A percentile compares a stretch with the other conserved stretches of the same genome.
phyloP scores from a whole-genome alignment of 1,140 invertebrate genomes.

The Drosophila pandora region DNA sequence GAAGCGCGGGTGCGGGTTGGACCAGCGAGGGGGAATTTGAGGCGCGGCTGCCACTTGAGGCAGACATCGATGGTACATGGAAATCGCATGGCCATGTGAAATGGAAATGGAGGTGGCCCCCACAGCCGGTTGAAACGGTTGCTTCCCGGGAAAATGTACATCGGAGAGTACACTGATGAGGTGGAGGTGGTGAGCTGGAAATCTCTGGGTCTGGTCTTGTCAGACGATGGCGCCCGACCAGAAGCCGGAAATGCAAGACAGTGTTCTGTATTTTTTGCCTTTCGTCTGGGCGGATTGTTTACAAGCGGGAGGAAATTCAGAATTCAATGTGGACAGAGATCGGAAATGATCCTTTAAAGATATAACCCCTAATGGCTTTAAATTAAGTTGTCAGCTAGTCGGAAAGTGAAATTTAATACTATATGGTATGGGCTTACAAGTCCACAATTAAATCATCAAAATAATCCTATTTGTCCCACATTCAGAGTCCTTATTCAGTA shows the following conservation, averaged over 20 bases:
- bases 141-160: constrained; percentile 61
- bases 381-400: background rate
- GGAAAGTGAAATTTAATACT: background rate
- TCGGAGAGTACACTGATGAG: constrained; percentile 44
- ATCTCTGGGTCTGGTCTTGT: constrained; percentile 30
- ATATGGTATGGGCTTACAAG: background rate
- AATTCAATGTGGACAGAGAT: constrained; percentile 10
- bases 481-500: background rate
- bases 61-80: constrained; percentile 65
- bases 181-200: constrained; percentile 22
- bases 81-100: constrained; percentile 78
- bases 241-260: constrained; percentile 71
- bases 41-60: constrained; percentile 70
- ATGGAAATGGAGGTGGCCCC: constrained; percentile 43
- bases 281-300: constrained; percentile 63
- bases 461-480: background rate
- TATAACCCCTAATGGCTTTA: constrained; percentile 1
- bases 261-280: constrained; percentile 49
- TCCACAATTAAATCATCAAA: background rate
- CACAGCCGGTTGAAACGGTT: background rate
- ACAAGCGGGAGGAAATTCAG: constrained; percentile 44
- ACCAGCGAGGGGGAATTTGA: background rate
- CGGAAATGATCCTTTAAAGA: constrained; percentile 4
- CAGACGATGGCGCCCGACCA: constrained; percentile 55
- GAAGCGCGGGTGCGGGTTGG: constrained; percentile 41